Conservation (phyloP, 2,888 invertebrate species). For the Mythimna albipuncta region DNA sequence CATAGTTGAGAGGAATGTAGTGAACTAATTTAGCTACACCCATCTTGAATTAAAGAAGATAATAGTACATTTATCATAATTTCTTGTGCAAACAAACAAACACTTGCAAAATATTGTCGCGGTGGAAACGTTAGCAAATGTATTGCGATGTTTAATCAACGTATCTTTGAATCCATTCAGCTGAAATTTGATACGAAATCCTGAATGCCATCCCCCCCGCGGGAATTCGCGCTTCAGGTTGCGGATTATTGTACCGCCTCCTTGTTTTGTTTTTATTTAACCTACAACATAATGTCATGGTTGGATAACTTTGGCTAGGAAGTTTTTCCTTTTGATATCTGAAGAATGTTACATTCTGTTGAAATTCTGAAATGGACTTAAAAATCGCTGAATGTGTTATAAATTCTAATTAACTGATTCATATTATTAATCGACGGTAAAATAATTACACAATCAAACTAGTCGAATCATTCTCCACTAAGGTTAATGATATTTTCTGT, state of each 20-base stretch:
- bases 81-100: conserved; percentile 41
- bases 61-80: conserved; percentile 43
- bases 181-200: conserved; percentile 69
- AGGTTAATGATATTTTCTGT: conserved; percentile 62
- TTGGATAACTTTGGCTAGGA: conserved; percentile 8
- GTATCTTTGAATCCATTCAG: conserved; percentile 76
- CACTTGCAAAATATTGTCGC: conserved; percentile 43
- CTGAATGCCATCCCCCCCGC: conserved; percentile 46
- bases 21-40: conserved; percentile 30
- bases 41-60: conserved; percentile 32
- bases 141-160: conserved; percentile 73
- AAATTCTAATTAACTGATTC: conserved; percentile 21
- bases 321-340: neutral
- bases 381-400: conserved; percentile 7
- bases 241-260: conserved; percentile 9
- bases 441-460: conserved; percentile 56
- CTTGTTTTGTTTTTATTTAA: conserved; percentile 40
- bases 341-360: neutral
- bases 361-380: conserved; percentile 8
- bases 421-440: conserved; percentile 47
- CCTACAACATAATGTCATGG: neutral
- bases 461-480: conserved; percentile 57
- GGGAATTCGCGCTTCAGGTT: conserved; percentile 45
- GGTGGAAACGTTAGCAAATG: conserved; percentile 56
- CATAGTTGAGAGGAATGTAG: conserved; percentile 2